Conservation (phyloP, 1,140 invertebrate genomes). For the Drosophila rufa region DNA sequence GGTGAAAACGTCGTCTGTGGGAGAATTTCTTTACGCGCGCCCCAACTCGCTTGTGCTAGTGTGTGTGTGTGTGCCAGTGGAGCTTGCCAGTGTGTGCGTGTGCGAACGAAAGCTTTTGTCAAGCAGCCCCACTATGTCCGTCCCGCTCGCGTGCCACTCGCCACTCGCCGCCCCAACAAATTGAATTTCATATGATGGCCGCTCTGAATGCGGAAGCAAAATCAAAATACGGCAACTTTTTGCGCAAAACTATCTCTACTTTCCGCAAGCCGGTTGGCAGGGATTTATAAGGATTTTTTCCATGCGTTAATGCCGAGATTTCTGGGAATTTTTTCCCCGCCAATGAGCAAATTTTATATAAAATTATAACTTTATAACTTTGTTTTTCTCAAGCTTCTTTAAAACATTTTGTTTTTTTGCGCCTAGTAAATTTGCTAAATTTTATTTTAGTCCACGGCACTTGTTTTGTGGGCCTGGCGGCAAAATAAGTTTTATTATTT, state of each 20-base stretch:
- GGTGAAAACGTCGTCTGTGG: constrained; percentile 28
- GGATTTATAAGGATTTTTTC: neutral
- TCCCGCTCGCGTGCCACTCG: constrained; percentile 27
- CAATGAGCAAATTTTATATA: neutral
- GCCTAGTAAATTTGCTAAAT: neutral
- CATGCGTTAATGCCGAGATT: neutral
- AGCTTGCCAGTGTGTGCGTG: constrained; percentile 26
- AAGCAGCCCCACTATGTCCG: constrained; percentile 33
- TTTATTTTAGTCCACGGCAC: constrained; percentile 8
- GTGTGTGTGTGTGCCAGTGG: constrained; percentile 16
- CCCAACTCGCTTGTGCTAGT: constrained; percentile 42
- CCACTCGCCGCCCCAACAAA: constrained; percentile 54
- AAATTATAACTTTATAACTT: neutral
- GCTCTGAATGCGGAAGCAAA: constrained; percentile 69
- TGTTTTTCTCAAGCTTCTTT: neutral
- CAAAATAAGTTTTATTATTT: constrained; percentile 49
- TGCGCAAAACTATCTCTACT: neutral
- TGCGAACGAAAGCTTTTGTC: constrained; percentile 55
- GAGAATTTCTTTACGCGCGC: constrained; percentile 55
- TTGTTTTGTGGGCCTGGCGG: constrained; percentile 43
- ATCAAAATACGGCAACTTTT: constrained; percentile 52
- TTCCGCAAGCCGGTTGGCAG: neutral
- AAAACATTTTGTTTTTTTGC: neutral
- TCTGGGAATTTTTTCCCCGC: neutral
- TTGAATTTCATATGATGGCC: constrained; percentile 56